Percentiles rank a stretch among this genome's conserved stretches.
Conservation (phyloP, 2,888 invertebrate genomes). For the Cephus rjabovi region DNA sequence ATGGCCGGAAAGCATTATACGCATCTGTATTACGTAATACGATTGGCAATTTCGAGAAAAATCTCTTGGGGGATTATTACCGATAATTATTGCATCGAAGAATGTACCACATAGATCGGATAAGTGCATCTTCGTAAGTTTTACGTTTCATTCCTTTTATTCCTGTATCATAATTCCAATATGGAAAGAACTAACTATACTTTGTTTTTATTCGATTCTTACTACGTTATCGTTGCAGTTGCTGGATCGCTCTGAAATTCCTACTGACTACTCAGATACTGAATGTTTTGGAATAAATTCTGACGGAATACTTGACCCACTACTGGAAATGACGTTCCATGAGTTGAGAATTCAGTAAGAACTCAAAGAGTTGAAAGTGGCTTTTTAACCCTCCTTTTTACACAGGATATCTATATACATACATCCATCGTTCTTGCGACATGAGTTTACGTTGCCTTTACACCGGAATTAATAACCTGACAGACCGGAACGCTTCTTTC, state of each 20-base stretch:
- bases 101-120: not conserved
- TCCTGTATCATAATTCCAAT: not conserved
- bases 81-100: not conserved
- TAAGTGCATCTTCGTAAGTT: not conserved
- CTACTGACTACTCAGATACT: not conserved
- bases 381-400: not conserved
- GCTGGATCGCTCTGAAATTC: not conserved
- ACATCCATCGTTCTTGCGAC: not conserved
- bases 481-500: not conserved
- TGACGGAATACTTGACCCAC: not conserved
- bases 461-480: not conserved
- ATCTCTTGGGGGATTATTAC: slow-evolving; percentile 21
- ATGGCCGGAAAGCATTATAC: slow-evolving; percentile 23
- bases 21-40: slow-evolving; percentile 43
- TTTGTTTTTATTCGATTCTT: not conserved
- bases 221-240: not conserved
- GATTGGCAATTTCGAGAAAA: slow-evolving; percentile 42
- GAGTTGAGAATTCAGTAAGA: not conserved
- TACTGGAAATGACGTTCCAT: not conserved
- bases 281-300: not conserved
- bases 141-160: not conserved
- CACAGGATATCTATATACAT: not conserved
- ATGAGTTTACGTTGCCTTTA: not conserved
- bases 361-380: not conserved
- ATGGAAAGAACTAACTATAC: not conserved